phyloP scores from a whole-genome alignment of 2,113 vertebrate genomes.

The Nicator chloris region DNA sequence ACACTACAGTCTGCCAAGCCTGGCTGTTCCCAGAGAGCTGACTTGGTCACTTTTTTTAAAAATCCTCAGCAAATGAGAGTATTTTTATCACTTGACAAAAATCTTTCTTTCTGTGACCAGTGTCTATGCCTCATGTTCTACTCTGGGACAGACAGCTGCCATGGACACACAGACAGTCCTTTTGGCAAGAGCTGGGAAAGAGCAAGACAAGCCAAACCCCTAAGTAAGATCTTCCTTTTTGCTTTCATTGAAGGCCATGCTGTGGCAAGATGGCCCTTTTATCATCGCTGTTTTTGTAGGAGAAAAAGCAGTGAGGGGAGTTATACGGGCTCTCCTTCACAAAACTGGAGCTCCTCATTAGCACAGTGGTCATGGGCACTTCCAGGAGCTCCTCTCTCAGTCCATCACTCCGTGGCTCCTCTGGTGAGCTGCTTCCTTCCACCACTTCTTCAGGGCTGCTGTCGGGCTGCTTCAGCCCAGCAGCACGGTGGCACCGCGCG shows the following conservation, averaged over 20 bases:
- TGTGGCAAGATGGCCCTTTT: constrained; percentile 34
- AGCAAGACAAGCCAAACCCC: background rate
- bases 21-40: background rate
- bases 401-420: background rate
- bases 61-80: background rate
- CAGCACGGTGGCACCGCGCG: constrained; percentile 35
- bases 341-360: constrained; percentile 36
- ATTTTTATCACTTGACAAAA: constrained; percentile 4
- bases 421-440: constrained; percentile 37
- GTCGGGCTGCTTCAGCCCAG: constrained; percentile 9
- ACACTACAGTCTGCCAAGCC: background rate
- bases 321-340: background rate
- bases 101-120: background rate
- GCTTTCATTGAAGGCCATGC: background rate
- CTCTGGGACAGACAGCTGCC: background rate
- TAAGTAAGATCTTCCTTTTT: background rate
- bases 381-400: constrained; percentile 65
- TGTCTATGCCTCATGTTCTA: background rate
- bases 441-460: background rate
- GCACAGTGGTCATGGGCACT: constrained; percentile 66
- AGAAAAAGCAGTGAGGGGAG: background rate
- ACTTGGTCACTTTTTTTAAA: background rate
- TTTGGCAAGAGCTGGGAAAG: background rate
- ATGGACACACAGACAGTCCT: background rate
- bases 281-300: background rate